Base-by-base conservation (phyloP, 2,113 vertebrate species). In the Nothocercus nigrocapillus region DNA sequence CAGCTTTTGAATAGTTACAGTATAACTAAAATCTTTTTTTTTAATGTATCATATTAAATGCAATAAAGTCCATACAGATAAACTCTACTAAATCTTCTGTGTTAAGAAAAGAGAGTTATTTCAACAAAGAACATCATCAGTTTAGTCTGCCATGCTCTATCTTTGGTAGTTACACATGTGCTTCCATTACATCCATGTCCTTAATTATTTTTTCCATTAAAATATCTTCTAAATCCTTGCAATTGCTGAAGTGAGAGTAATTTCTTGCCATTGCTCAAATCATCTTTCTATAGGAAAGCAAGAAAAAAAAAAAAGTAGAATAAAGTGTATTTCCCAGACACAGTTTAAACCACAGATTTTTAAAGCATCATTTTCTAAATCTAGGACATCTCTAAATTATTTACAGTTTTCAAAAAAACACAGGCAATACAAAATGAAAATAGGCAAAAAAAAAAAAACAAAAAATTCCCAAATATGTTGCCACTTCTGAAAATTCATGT, bases 331-430 rank as follows among this genome's bases (percentile, higher is more conserved):
- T 92, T 93, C 66, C 66, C 78, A 95, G 91, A 30, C 59, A 75
- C 9, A 66, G 40, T 90, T 95, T 44, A 82, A 94, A 86, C 69
- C 61, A 89, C 14, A 34, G 87, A 86, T 93, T 96, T 95, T 96
- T 84, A 70, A 93, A 94, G 82, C 18, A 58, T 44, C 8, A 58
- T 36, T 74, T 93, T 92, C 40, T 81, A 88, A 96, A 93, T 96
- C 69, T 97, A 95, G 93, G 93, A 59, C 82, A 92, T 32, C 38
- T 74, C 19, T 95, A 86, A 96, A 96, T 95, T 92, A 96, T 95
- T 97, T 68, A 90, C 27, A 82, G 49, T 53, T 95, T 96, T 94
- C 73, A 36, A 74, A 91, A 95, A 96, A 87, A 3, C 70, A 96
- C 61, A 82, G 58, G 78, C 59, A 79, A 74, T n/a, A 49, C 21